Evolutionary conservation across 2,888 invertebrate species (phyloP).

Genomic region (Ecliptopera silaceata): DNA sequence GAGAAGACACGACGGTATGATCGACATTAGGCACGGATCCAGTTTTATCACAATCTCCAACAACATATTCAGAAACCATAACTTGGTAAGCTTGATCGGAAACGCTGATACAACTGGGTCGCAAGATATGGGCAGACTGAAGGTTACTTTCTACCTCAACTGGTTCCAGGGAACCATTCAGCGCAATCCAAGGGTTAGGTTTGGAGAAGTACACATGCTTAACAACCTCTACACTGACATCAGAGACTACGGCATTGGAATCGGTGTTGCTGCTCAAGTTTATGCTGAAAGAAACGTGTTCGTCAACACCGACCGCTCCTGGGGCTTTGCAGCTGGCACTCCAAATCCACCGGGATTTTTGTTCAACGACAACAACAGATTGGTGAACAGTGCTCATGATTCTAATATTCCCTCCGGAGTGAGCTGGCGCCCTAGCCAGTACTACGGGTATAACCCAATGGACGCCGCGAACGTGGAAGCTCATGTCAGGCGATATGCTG

Average conservation of each 20-base stretch:
- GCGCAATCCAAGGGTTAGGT: constrained; percentile 31
- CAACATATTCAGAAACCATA: constrained; percentile 33
- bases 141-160: constrained; percentile 23
- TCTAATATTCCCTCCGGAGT: neutral
- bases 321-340: constrained; percentile 17
- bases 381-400: neutral
- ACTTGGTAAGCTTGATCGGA: constrained; percentile 24
- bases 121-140: constrained; percentile 20
- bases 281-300: constrained; percentile 28
- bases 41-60: constrained; percentile 27
- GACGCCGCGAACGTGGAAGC: neutral
- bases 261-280: constrained; percentile 19
- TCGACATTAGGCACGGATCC: constrained; percentile 24
- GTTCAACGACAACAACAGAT: constrained; percentile 11
- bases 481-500: constrained; percentile 17
- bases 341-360: constrained; percentile 10
- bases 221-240: constrained; percentile 35
- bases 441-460: constrained; percentile 2
- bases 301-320: constrained; percentile 21
- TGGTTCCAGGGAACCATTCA: constrained; percentile 30
- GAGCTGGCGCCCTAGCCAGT: neutral
- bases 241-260: constrained; percentile 19
- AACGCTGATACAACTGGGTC: constrained; percentile 18
- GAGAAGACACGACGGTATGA: constrained; percentile 32
- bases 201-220: constrained; percentile 30